phyloP scores from a whole-genome alignment of 2,888 invertebrate genomes.

The Apantesis nais region DNA sequence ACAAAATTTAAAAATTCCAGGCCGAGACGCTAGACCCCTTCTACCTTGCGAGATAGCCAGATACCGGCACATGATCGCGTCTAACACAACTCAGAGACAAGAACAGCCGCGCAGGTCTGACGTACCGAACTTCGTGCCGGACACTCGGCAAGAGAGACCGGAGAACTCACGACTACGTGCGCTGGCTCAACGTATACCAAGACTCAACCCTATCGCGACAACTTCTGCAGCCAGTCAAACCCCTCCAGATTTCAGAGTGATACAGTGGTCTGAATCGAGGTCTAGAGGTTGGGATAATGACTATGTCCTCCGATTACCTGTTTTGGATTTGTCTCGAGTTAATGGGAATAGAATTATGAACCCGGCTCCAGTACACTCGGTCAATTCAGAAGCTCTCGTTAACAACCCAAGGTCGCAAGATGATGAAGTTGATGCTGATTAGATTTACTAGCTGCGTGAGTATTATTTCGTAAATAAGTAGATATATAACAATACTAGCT shows the following conservation, averaged over 20 bases:
- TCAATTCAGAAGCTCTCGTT: slow-evolving; percentile 52
- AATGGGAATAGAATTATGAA: slow-evolving; percentile 47
- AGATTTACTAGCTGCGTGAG: slow-evolving; percentile 13
- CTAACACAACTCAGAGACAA: slow-evolving; percentile 51
- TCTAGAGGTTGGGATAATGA: slow-evolving; percentile 65
- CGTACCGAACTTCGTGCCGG: slow-evolving; percentile 59
- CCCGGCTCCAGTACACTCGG: slow-evolving; percentile 49
- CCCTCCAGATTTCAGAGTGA: slow-evolving; percentile 59
- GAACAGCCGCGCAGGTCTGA: slow-evolving; percentile 53
- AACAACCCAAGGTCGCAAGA: slow-evolving; percentile 57
- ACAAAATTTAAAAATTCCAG: background rate
- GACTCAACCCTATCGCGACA: slow-evolving; percentile 61
- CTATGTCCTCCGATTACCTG: slow-evolving; percentile 66
- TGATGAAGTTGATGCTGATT: slow-evolving; percentile 57
- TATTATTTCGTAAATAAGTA: background rate
- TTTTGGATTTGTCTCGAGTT: slow-evolving; percentile 66
- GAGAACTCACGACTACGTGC: slow-evolving; percentile 66
- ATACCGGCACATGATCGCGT: slow-evolving; percentile 77
- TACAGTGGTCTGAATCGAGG: slow-evolving; percentile 68
- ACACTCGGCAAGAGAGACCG: slow-evolving; percentile 54
- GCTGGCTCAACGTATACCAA: slow-evolving; percentile 70
- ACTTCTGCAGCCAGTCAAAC: slow-evolving; percentile 40
- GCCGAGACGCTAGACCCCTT: slow-evolving; percentile 82
- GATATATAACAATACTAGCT: no score
- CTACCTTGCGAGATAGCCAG: slow-evolving; percentile 82